Base-by-base conservation (phyloP, 2,113 vertebrate genomes). In the Notiomystis cincta region DNA sequence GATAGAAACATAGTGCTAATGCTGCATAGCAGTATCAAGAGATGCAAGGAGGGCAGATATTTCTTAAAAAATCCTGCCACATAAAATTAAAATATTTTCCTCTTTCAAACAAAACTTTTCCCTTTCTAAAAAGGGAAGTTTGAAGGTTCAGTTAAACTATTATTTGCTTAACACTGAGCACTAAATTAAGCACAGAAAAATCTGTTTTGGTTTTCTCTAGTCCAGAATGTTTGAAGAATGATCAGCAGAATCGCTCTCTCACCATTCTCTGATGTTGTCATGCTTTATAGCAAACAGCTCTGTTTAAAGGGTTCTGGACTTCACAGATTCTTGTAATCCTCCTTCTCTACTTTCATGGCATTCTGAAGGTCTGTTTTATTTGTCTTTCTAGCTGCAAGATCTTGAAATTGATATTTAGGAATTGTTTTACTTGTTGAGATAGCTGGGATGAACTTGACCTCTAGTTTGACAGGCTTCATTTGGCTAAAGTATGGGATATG, bases 11-110 rank as follows among this genome's bases (percentile, higher is more conserved):
- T 2, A n/a, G 13, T 35, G 17, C 24, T 82, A 31, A 58, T 38
- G 44, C 44, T 77, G 25, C 33, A 48, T 7, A 66, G 14, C 47
- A 77, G 7, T 23, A 56, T 50, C 22, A 16, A 57, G 15, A 56
- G 7, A 3, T 47, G 30, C 20, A 58, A n/a, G 0, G 0, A 58
- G 9, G 20, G 37, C 47, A 71, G 47, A 15, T 51, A 57, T 17
- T 87, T 76, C 13, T 76, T 35, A 1, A 31, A 58, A 44, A 58
- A 10, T 13, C 19, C 1, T 0, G 7, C 11, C 30, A 19, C 10
- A 76, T 67, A 80, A 44, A 70, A 22, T 8, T 20, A n/a, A 71
- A 33, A 42, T 53, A 28, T 72, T 56, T 25, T 65, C 17, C 40
- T 83, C 25, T 35, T 77, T 73, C 31, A 77, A 69, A 50, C 15